Conservation (phyloP, 2,888 invertebrate species). For the Drosophila fulvimacula region DNA sequence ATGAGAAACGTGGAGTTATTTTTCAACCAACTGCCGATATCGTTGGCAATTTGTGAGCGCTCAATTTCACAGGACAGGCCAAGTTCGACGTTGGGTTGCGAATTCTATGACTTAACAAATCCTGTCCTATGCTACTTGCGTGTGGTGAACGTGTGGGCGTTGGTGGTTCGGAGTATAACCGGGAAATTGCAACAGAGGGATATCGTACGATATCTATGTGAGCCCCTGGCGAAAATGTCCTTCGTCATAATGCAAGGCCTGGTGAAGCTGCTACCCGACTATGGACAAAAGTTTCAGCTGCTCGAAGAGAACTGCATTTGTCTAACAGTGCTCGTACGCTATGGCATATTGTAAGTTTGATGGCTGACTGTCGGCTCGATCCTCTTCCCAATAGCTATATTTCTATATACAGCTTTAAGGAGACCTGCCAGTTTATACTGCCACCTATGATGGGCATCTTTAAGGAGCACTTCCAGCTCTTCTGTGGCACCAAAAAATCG, state of each 20-base stretch:
- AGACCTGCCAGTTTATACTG: slow-evolving; percentile 38
- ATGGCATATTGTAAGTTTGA: slow-evolving; percentile 60
- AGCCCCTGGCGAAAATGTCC: slow-evolving; percentile 61
- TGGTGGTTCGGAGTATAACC: slow-evolving; percentile 37
- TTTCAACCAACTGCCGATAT: slow-evolving; percentile 31
- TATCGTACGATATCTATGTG: slow-evolving; percentile 44
- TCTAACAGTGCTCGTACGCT: slow-evolving; percentile 50
- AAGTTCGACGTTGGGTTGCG: neutral
- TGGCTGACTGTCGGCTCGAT: no score
- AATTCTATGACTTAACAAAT: slow-evolving; percentile 34
- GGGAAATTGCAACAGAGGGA: slow-evolving; percentile 15
- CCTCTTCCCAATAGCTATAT: neutral
- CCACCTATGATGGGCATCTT: slow-evolving; percentile 59
- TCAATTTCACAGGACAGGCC: slow-evolving; percentile 1
- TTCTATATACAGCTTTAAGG: slow-evolving; percentile 32
- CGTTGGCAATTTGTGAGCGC: slow-evolving; percentile 15
- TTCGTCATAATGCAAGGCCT: slow-evolving; percentile 56
- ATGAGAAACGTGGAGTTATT: slow-evolving; percentile 49
- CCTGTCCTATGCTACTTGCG: slow-evolving; percentile 54
- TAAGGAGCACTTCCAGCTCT: slow-evolving; percentile 31
- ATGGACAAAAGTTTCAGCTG: neutral
- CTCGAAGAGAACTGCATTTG: slow-evolving; percentile 41
- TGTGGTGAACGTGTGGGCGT: slow-evolving; percentile 44
- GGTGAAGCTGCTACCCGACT: slow-evolving; percentile 39
- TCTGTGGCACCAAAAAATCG: slow-evolving; percentile 31